These are phyloP conservation scores for Passer domesticus DNA, from an alignment of 2,113 vertebrate species.

Conservation along the genomic window DNA sequence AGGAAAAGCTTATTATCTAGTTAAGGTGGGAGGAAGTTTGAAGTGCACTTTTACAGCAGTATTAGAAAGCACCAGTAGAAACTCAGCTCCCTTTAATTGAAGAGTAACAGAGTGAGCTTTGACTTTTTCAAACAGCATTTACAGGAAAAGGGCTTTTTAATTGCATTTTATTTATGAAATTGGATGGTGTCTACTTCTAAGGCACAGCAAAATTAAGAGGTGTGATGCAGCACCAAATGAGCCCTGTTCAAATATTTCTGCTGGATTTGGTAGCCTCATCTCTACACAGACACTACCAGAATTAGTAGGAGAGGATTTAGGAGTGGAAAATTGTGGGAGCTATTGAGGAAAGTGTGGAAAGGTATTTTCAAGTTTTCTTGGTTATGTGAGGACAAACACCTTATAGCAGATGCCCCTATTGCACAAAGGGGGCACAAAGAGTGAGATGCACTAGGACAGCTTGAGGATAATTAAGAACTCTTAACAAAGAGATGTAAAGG, in stretches of 20 bases:
- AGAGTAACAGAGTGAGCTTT: neutral
- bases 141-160: neutral
- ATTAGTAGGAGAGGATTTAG: neutral
- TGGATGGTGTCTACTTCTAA: neutral
- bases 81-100: neutral
- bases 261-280: neutral
- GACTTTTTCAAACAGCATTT: neutral
- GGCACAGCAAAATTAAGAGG: neutral
- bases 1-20: neutral
- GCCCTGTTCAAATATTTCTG: neutral
- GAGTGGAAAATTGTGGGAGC: neutral
- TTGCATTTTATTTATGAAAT: neutral
- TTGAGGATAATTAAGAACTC: neutral
- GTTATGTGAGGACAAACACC: neutral
- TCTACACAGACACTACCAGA: neutral
- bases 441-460: neutral
- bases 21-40: constrained; percentile 1
- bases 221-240: neutral
- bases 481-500: neutral
- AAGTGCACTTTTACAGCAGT: neutral
- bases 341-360: neutral
- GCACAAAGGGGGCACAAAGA: neutral
- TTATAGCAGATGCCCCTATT: neutral
- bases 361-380: neutral
- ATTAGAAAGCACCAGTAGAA: neutral